phyloP scores from a whole-genome alignment of 2,888 invertebrate genomes.

The Trachelus troglodyta region DNA sequence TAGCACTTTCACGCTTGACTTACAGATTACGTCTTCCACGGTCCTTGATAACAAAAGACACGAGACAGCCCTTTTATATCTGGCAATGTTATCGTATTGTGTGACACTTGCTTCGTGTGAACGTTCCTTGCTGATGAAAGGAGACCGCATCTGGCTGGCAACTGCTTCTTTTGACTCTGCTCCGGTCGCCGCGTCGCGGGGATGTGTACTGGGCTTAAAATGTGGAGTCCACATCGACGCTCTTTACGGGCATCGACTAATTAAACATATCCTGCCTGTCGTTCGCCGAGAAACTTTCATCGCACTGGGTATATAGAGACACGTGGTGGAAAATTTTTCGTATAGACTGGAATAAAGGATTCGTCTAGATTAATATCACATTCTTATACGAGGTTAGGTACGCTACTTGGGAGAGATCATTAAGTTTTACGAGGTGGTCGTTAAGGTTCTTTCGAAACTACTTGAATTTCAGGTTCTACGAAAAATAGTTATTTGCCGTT shows the following conservation, averaged over 20 bases:
- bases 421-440: background rate
- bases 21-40: background rate
- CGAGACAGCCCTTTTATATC: slow-evolving; percentile 34
- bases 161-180: slow-evolving; percentile 19
- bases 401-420: background rate
- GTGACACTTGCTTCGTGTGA: slow-evolving; percentile 47
- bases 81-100: slow-evolving; percentile 38
- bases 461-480: background rate
- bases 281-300: background rate
- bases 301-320: background rate
- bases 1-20: background rate
- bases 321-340: background rate
- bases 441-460: background rate
- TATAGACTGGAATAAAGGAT: background rate
- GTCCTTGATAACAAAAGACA: slow-evolving; percentile 33
- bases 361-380: background rate
- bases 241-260: background rate
- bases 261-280: slow-evolving; percentile 2
- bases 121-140: slow-evolving; percentile 12
- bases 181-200: background rate
- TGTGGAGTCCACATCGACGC: slow-evolving; percentile 8
- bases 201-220: slow-evolving; percentile 8
- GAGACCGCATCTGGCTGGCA: slow-evolving; percentile 35
- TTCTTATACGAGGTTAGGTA: background rate
- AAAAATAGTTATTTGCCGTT: background rate